Conservation (phyloP, 2,888 invertebrate species). For the Acanthoscelides obtectus region DNA sequence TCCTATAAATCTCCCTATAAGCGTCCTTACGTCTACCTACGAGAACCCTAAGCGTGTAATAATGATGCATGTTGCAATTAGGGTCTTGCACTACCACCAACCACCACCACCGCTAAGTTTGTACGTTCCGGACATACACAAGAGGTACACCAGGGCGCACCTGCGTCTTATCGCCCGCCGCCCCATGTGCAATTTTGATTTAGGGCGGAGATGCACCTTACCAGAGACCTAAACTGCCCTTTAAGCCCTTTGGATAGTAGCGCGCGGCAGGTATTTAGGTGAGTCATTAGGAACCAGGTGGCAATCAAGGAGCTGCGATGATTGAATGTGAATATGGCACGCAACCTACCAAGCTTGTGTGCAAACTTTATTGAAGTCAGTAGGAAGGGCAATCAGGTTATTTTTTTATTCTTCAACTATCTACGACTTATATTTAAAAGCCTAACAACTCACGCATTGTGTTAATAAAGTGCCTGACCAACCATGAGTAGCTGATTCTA, state of each 20-base stretch:
- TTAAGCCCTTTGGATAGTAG: background rate
- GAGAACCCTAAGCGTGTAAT: background rate
- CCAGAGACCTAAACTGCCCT: background rate
- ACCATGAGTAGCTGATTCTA: too few relatives aligned
- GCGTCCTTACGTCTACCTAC: background rate
- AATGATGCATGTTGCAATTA: background rate
- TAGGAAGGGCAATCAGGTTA: too few relatives aligned
- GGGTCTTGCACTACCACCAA: background rate
- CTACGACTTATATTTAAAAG: too few relatives aligned
- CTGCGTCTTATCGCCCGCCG: background rate
- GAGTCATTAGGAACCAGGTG: background rate
- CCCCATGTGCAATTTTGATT: background rate
- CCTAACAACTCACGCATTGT: too few relatives aligned
- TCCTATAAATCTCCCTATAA: background rate
- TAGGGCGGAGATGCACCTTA: background rate
- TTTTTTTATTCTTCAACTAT: too few relatives aligned
- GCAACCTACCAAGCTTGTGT: too few relatives aligned
- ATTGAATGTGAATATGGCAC: background rate
- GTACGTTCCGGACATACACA: background rate
- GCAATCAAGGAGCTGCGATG: background rate
- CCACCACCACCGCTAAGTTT: background rate
- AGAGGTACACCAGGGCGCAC: background rate
- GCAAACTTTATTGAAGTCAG: too few relatives aligned
- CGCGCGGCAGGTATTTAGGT: background rate
- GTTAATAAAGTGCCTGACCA: too few relatives aligned